These are phyloP conservation scores for Paratrypauchen microcephalus DNA, from an alignment of 2,797 vertebrate genomes.

Conservation along the genomic window DNA sequence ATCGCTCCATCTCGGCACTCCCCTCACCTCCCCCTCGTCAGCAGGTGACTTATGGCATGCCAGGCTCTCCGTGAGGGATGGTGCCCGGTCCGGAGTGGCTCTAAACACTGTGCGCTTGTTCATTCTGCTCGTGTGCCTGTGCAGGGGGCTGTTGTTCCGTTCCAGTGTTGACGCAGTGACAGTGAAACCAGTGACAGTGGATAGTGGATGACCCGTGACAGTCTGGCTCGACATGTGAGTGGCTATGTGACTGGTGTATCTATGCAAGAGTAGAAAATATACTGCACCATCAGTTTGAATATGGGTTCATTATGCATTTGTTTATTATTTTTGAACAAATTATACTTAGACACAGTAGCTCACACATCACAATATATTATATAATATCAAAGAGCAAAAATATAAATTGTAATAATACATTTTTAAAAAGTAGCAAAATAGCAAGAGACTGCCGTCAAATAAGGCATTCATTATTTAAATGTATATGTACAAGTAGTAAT, in stretches of 20 bases:
- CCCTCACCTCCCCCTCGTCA: slow-evolving; percentile 27
- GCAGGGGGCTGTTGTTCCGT: slow-evolving; percentile 51
- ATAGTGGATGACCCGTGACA: slow-evolving; percentile 54
- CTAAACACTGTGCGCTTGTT: slow-evolving; percentile 12
- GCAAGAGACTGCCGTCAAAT: no score
- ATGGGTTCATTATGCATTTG: neutral
- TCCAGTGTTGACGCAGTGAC: slow-evolving; percentile 41
- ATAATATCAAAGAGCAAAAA: no score
- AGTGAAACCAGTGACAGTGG: slow-evolving; percentile 50
- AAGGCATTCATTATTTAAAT: no score
- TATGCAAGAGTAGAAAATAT: neutral
- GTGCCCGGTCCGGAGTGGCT: slow-evolving; percentile 41
- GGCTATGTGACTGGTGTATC: neutral
- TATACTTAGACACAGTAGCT: no score
- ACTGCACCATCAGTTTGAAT: neutral
- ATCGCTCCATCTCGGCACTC: slow-evolving; percentile 18
- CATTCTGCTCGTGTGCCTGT: slow-evolving; percentile 19
- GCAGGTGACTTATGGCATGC: slow-evolving; percentile 64
- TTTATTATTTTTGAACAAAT: no score
- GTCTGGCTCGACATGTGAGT: slow-evolving; percentile 30
- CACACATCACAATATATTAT: no score
- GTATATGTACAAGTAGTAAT: no score
- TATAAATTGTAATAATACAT: no score
- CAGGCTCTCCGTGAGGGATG: slow-evolving; percentile 62
- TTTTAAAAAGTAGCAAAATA: no score